Base-by-base conservation (phyloP, 2,113 vertebrate genomes). In the Ibidorhyncha struthersii region DNA sequence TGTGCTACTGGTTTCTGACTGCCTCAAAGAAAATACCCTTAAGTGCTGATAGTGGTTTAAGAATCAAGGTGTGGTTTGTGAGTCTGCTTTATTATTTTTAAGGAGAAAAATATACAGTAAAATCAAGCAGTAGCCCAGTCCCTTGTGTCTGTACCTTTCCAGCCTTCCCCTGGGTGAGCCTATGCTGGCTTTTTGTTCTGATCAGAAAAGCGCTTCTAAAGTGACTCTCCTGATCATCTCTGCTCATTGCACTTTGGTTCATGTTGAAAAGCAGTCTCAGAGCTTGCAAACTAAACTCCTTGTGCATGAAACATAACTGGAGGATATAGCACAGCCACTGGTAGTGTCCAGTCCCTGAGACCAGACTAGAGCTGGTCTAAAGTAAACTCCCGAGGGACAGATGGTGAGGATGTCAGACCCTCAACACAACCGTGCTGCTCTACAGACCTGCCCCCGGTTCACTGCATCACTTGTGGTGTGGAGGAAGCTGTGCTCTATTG, bases 331-430 rank as follows among this genome's bases (percentile, higher is more conserved):
- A 5, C 27, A 59, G 45, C 18, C 18, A 43, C 26, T 36, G 15
- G 38, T 40, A 16, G 15, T 59, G 10, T 59, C 53, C 4, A 14
- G 8, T 40, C 36, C 27, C 45, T 13, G 32, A 43, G 32, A 59
- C 29, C 38, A 47, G 65, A 23, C 14, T 53, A 10, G n/a, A 21
- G 61, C 43, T 58, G 36, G 17, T 22, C 14, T 43, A 59, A 59
- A 36, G 21, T 45, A 45, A 53, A 88, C 78, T 16, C 20, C 32
- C 0, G 2, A 71, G 40, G 32, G 43, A 2, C 1, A 1, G 16
- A 6, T 5, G 50, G 21, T 32, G 59, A 47, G 53, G 38, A 19
- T 45, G 53, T 34, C 38, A 25, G 61, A 59, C 10, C 32, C 22
- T 74, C 43, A 59, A 6, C 10, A 17, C 59, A 36, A 21, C n/a